Evolutionary conservation across 2,797 vertebrate genomes (phyloP).

Genomic region (Acanthis flammea): DNA sequence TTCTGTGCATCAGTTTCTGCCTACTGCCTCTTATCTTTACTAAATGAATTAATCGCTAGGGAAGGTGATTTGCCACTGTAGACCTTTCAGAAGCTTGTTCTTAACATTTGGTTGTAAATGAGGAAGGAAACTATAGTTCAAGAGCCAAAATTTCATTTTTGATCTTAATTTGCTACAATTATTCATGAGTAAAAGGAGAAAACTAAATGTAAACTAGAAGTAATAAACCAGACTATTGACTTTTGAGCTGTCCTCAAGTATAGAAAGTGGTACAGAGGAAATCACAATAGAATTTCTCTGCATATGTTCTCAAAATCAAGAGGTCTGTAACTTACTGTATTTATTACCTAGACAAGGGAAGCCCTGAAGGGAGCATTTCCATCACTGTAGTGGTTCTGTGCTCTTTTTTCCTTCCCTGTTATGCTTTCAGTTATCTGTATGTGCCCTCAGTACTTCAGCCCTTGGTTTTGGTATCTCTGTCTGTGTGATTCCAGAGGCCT

Average conservation of each 20-base stretch:
- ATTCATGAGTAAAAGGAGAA: background rate
- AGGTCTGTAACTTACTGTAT: background rate
- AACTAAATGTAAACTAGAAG: background rate
- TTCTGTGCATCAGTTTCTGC: background rate
- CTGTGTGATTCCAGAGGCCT: background rate
- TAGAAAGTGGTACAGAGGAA: background rate
- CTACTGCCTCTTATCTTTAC: background rate
- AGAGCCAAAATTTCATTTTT: background rate
- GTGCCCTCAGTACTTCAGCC: background rate
- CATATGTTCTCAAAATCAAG: background rate
- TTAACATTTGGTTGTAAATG: background rate
- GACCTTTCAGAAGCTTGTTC: background rate
- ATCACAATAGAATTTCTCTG: background rate
- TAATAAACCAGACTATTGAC: background rate
- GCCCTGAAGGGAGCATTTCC: background rate
- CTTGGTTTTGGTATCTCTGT: background rate
- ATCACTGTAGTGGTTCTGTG: background rate
- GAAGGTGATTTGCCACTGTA: background rate
- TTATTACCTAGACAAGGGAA: background rate
- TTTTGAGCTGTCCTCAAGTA: background rate
- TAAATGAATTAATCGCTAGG: background rate
- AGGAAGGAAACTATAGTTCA: background rate
- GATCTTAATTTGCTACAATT: background rate
- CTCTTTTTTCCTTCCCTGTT: background rate
- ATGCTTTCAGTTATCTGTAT: background rate